Conservation (phyloP, 2,113 vertebrate species). For the Strix aluco region DNA sequence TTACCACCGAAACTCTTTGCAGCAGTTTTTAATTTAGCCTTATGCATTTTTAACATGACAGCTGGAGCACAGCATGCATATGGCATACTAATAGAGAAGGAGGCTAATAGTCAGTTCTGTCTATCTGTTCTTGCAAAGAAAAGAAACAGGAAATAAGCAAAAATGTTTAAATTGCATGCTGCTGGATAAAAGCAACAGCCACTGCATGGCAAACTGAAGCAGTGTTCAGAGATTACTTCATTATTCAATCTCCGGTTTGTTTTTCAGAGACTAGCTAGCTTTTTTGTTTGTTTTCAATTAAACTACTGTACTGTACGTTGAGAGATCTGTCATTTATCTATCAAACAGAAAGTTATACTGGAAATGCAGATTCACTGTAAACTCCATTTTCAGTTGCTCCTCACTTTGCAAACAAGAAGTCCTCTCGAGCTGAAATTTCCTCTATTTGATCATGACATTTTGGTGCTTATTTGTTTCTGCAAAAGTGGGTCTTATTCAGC, state of each 20-base stretch:
- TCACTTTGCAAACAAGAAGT: background rate
- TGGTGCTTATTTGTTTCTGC: background rate
- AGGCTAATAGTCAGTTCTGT: background rate
- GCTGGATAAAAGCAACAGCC: background rate
- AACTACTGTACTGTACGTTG: background rate
- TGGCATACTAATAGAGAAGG: conserved; percentile 51
- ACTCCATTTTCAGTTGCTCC: background rate
- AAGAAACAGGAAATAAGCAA: conserved; percentile 18
- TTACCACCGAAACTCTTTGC: conserved; percentile 48
- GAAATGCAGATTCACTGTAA: background rate
- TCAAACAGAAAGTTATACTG: background rate
- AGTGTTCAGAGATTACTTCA: background rate
- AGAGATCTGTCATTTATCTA: background rate
- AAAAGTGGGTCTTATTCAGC: background rate
- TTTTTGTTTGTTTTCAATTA: conserved; percentile 44
- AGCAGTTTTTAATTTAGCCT: conserved; percentile 70
- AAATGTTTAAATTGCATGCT: conserved; percentile 11
- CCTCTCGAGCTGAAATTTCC: background rate
- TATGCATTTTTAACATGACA: conserved; percentile 72
- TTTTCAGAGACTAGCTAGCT: background rate
- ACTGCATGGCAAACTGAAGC: background rate
- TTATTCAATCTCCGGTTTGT: background rate
- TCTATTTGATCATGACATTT: background rate
- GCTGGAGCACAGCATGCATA: conserved; percentile 44
- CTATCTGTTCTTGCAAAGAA: background rate